Evolutionary conservation across 2,888 invertebrate species (phyloP), one percentile per base, ranked within the genome.

Genomic region (Charanyca ferruginea): DNA sequence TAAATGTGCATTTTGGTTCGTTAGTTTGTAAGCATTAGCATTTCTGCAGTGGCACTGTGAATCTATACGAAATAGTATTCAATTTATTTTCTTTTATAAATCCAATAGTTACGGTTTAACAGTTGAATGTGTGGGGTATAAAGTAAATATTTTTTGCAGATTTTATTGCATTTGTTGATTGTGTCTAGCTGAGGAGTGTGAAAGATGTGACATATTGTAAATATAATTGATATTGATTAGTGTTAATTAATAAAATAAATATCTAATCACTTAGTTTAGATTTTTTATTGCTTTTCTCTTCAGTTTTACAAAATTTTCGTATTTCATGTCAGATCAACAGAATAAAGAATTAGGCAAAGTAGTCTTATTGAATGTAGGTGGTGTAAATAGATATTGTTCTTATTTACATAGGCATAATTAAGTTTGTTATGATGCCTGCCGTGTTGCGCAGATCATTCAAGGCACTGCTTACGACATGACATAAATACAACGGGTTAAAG

Each of bases 181-280:
- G 85, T 88, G 88, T 87, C 84, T 77, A 85, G 64, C 51, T 75
- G 82, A 84, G 83, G 79, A 66, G 89, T 78, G 83, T 86, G 90
- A 86, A 87, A 85, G 88, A 77, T 81, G 85, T 84, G 86, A 88
- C 85, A 87, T 85, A 79, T 89, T 93, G 93, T 93, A 92, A 92
- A 93, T 93, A 93, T 90, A 87, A 93, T 90, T 90, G 85, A 90
- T 93, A 93, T 90, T 91, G 87, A 88, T 89, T 93, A 94, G 90
- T 92, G 89, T 90, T 92, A 91, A 89, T 89, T 91, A 90, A 91
- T 83, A 80, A 81, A 87, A 85, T 85, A 93, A 90, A 91, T 89
- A 92, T 84, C 84, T 87, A 90, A 90, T 89, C 85, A 89, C 81
- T 85, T 83, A 76, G 48, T 63, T 62, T 55, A 76, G 66, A 48